Evolutionary conservation across 2,888 invertebrate species (phyloP).

Genomic region (Digitonthophagus gazella): DNA sequence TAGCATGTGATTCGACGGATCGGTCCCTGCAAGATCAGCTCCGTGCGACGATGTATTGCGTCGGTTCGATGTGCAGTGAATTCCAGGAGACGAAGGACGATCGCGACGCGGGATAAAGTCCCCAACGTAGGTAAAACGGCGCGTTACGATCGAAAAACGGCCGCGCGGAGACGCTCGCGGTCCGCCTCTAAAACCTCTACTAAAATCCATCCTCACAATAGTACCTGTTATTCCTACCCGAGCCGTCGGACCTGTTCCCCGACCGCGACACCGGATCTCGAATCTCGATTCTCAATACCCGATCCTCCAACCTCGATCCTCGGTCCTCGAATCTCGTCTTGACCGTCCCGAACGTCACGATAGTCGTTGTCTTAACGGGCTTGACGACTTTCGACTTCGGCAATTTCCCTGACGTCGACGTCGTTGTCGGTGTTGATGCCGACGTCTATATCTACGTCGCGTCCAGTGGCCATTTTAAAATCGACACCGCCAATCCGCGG

Average conservation of each 20-base stretch:
- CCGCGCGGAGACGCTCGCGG: slow-evolving; percentile 14
- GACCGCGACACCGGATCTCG: slow-evolving; percentile 50
- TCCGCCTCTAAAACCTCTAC: slow-evolving; percentile 18
- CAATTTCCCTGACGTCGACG: background rate
- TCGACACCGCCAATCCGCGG: slow-evolving; percentile 8
- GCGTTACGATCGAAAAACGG: slow-evolving; percentile 13
- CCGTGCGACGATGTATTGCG: slow-evolving; percentile 43
- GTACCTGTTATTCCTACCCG: slow-evolving; percentile 48
- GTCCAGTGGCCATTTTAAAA: slow-evolving; percentile 26
- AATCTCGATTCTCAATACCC: slow-evolving; percentile 44
- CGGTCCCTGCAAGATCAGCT: slow-evolving; percentile 32
- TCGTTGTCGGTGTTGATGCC: too few species aligned
- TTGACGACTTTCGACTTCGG: too few species aligned
- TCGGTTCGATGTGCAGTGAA: slow-evolving; percentile 34
- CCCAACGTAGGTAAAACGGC: slow-evolving; percentile 36
- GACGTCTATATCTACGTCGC: too few species aligned
- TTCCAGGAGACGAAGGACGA: background rate
- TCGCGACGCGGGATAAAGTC: slow-evolving; percentile 34
- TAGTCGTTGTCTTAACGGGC: too few species aligned
- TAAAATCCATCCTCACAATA: slow-evolving; percentile 48
- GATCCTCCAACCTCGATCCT: slow-evolving; percentile 49
- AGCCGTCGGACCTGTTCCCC: slow-evolving; percentile 51
- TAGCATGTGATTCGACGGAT: slow-evolving; percentile 48
- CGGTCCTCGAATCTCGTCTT: slow-evolving; percentile 1
- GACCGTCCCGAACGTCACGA: too few species aligned